phyloP scores from a whole-genome alignment of 92 coral and sea anemone species.

The Pocillopora grandis region DNA sequence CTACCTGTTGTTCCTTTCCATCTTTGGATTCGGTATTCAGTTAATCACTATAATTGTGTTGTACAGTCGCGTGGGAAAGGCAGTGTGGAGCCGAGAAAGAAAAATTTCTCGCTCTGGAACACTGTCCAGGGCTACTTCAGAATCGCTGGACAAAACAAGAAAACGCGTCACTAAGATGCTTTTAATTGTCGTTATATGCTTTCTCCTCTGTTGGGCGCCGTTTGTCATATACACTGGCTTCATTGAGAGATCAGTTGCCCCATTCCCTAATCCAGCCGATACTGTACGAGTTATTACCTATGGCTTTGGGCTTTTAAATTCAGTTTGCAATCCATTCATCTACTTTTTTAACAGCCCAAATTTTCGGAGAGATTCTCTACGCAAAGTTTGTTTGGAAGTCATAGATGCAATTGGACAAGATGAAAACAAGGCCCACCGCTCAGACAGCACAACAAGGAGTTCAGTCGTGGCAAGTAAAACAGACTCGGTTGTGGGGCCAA shows the following conservation, averaged over 20 bases:
- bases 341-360: slow-evolving; percentile 79
- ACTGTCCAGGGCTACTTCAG: slow-evolving; percentile 7
- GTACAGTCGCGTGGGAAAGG: slow-evolving; percentile 72
- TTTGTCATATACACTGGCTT: slow-evolving; percentile 76
- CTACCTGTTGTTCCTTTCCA: slow-evolving; percentile 66
- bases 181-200: slow-evolving; percentile 68
- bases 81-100: slow-evolving; percentile 82
- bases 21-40: slow-evolving; percentile 71
- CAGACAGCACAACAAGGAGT: slow-evolving; percentile 6
- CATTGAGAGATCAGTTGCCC: slow-evolving; percentile 78
- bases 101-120: slow-evolving; percentile 76
- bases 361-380: slow-evolving; percentile 68
- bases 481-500: neutral
- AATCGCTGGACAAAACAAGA: slow-evolving; percentile 58
- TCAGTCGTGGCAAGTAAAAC: neutral
- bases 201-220: slow-evolving; percentile 75
- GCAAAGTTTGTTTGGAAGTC: slow-evolving; percentile 65
- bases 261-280: slow-evolving; percentile 85
- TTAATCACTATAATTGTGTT: slow-evolving; percentile 66
- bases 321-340: slow-evolving; percentile 81
- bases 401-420: neutral
- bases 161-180: slow-evolving; percentile 78
- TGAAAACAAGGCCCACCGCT: no score
- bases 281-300: slow-evolving; percentile 60
- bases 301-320: slow-evolving; percentile 74